Base-by-base conservation (phyloP, 2,888 invertebrate genomes). In the Ennomos erosarius region DNA sequence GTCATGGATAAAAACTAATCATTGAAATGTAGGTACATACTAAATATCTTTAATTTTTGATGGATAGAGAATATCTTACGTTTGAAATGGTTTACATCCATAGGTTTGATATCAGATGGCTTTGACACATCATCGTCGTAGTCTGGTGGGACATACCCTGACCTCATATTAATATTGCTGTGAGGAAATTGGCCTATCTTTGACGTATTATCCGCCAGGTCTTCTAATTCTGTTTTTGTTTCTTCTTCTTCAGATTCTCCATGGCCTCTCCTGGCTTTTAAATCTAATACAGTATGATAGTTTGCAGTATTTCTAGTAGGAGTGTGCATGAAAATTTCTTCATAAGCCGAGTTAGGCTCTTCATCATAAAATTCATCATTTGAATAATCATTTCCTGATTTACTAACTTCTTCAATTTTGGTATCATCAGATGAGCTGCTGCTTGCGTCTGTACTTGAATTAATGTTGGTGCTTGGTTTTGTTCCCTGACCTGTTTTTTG, bases 181-280 rank as follows among this genome's bases (percentile, higher is more conserved):
- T 13, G 12, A 13, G 44, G 10, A 8, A 12, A 9, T 38, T 38
- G 5, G 8, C n/a, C 51, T 11, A 11, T 13, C 5, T 10, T 52
- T 10, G 47, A 42, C 11, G 6, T 8, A 9, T 42, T 26, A 10
- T 39, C 16, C 13, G 26, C 26, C 26, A 26, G 6, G 26, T 26
- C 26, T 26, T 26, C 44, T n/a, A 3, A 9, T 13, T 40, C 39
- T 1, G 4, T 9, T 5, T 39, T 10, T 10, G 1, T 4, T 8
- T 36, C 13, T 16, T 10, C 12, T 9, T 47, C 51, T 12, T 43
- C 36, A 10, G 44, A 36, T 9, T n/a, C 5, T 5, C 42, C 11
- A 46, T 26, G 9, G 5, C 59, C 59, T 11, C 43, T 51, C 43
- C 59, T 55, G 8, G 43, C 55, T 12, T 60, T 60, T 12, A 55